Evolutionary conservation across 2,113 vertebrate genomes (phyloP), one percentile per base, ranked within the genome.

Genomic region (Bombycilla garrulus): DNA sequence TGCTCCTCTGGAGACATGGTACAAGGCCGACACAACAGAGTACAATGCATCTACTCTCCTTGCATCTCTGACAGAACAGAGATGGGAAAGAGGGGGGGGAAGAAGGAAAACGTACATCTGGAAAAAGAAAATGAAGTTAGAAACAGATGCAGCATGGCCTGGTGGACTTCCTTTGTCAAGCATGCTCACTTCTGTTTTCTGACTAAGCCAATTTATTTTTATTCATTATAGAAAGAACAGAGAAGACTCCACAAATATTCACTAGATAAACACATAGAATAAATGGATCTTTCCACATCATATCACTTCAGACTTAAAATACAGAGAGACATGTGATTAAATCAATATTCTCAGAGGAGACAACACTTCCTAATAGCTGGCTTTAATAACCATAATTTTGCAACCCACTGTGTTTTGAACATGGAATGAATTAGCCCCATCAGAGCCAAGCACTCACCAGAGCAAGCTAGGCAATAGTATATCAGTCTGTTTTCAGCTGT

Each of bases 341-440:
- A 95, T 91, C 95, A 89, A 81, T 95, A 86, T 86, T 92, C 92
- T 87, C 77, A 87, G 71, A 93, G 65, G 54, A 93, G 77, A 76
- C 28, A 76, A 74, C 48, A 53, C 20, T 70, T 40, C 56, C 57
- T 95, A 92, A 94, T 89, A 87, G 61, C 29, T 72, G 69, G n/a
- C 57, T 95, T 93, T 89, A 96, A 86, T 74, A 91, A 91, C 81
- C 35, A 84, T 91, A 84, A 92, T 93, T 91, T 81, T 86, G 65
- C 44, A 91, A 71, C 51, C 48, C 40, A 56, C 83, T 89, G 83
- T 91, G 77, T 88, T 92, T 91, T 93, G 57, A 90, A 67, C 72
- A 67, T 20, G 38, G 17, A 92, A 84, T 64, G 56, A 89, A 84
- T 95, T 88, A 78, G 61, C 15, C 40, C 62, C 2, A 2, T 51